A percentile compares a stretch with the other conserved stretches of the same genome.
Evolutionary conservation across 2,797 vertebrate species (phyloP).

Genomic region (Cuculus canorus): DNA sequence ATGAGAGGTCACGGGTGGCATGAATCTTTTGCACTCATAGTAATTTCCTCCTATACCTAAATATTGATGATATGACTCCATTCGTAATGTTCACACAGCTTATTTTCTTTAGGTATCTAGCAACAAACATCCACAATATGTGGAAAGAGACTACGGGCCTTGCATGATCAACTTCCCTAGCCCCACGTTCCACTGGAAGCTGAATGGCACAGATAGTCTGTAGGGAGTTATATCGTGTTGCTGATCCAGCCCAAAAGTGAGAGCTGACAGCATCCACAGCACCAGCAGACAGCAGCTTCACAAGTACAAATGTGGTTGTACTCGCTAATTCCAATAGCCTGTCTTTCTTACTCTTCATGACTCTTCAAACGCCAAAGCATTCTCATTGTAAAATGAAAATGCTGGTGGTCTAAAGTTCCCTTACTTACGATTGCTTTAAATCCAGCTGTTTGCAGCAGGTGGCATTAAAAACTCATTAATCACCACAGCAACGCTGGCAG

Average conservation of each 20-base stretch:
- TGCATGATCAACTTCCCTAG: accelerated
- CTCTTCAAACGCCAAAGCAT: neutral
- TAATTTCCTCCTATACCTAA: neutral
- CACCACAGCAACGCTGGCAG: neutral
- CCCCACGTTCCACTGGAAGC: neutral
- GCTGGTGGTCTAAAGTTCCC: neutral
- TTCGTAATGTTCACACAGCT: neutral
- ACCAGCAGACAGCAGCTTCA: neutral
- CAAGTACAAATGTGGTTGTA: no score
- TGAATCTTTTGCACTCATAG: neutral
- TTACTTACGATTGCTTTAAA: neutral
- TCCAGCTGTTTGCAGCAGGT: constrained; percentile 33
- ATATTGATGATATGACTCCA: neutral
- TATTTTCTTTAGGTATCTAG: neutral
- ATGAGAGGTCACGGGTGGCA: neutral
- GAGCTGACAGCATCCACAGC: neutral
- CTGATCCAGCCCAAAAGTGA: neutral
- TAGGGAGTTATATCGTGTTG: neutral
- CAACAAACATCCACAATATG: accelerated
- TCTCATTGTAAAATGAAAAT: neutral
- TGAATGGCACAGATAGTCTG: neutral
- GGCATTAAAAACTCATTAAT: constrained; percentile 10
- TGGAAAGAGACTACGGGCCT: neutral
- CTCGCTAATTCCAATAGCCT: neutral
- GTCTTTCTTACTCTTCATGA: neutral